Base-by-base conservation (phyloP, 2,113 vertebrate genomes). In the Acanthochromis polyacanthus region DNA sequence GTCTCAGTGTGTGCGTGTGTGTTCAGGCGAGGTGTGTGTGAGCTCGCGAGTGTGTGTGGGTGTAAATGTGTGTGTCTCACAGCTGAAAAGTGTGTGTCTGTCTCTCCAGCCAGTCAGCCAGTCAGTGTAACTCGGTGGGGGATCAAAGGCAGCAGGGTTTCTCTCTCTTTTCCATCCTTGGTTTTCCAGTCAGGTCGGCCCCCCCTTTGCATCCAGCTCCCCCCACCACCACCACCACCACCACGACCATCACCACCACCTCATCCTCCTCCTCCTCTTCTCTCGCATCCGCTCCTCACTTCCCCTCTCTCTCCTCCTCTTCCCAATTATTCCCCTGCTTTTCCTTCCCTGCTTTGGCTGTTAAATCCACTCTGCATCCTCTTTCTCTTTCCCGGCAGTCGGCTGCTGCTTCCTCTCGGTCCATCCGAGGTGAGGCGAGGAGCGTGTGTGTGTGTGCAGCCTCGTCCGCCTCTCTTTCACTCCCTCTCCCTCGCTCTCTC, bases 291-390 rank as follows among this genome's bases (percentile, higher is more conserved):
- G 61, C 71, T 79, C 70, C 56, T 71, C 10, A 83, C 67, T 86
- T 73, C 62, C 77, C 32, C 32, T 36, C 73, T 82, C 76, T 77
- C 83, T 84, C 88, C 83, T 89, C 88, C 82, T 85, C 81, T 82
- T 82, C 78, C 67, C 73, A 60, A 65, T 82, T 61, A 73, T 75
- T 88, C 82, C 85, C 81, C 73, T 83, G 52, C 15, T 43, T 43
- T n/a, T 85, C 65, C 71, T 84, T 84, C 75, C 74, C 62, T 61
- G 45, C 64, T 67, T 75, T 61, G 58, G 71, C 80, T 60, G 81
- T 87, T 88, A 90, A 88, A 91, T 91, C 86, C 90, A 81, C 79
- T 87, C 80, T 84, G 77, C 87, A 85, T 92, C 87, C 80, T 68
- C 45, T 63, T 66, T 50, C 61, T 15, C 14, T 10, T 52, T 36